Base-by-base conservation (phyloP, 2,113 vertebrate species). In the Sinocyclocheilus anophthalmus region DNA sequence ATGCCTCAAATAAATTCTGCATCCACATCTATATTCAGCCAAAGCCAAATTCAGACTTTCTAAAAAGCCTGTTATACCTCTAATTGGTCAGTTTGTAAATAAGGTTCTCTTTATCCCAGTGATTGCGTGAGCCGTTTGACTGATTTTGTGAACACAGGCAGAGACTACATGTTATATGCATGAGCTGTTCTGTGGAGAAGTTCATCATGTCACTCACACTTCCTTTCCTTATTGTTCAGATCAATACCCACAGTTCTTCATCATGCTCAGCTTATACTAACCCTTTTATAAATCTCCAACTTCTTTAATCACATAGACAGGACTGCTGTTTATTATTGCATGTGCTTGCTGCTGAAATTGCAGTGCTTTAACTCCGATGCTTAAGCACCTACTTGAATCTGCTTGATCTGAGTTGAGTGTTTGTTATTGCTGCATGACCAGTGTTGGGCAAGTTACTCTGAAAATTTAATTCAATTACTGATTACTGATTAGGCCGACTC, bases 351-450 rank as follows among this genome's bases (percentile, higher is more conserved):
- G 45, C 61, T 50, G 80, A 8, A 67, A 67, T 67, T 50, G 42
- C 63, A 81, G 42, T 18, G 18, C 26, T 83, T 50, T 33, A 50
- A 67, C 24, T 37, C 3, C 13, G 1, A 24, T 13, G 45, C 45
- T 53, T 63, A 53, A 82, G 81, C 67, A 83, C 33, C 48, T 83
- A 84, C 69, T 84, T 73, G 18, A 84, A 37, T 57, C 82, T 26
- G 82, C 69, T 72, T 84, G 82, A 57, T 84, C 82, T 24, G 69
- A 59, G 30, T 42, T 55, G 50, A 84, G 82, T 84, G 82, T 84
- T 84, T 84, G 33, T 55, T 57, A 83, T 30, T 33, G 33, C 18
- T 42, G 33, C 22, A 10, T 57, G 82, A 83, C 42, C 42, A 42
- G 42, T 42, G 42, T 42, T 42, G 42, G 42, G 42, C 42, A 42